Evolutionary conservation across 2,888 invertebrate species (phyloP).

Genomic region (Synanthedon tipuliformis): DNA sequence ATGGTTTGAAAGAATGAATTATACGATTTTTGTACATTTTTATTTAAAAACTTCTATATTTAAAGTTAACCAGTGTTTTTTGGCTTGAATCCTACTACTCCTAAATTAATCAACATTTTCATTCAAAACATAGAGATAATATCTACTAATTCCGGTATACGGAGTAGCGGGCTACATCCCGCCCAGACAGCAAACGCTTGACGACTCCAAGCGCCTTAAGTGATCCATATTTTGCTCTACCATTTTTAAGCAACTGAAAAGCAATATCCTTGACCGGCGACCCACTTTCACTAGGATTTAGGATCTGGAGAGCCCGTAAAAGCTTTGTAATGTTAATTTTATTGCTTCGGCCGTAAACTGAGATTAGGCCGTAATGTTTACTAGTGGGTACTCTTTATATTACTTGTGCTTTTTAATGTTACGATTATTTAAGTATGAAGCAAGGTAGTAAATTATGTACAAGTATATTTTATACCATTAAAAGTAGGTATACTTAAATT

Average conservation of each 20-base stretch:
- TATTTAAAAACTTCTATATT: no score
- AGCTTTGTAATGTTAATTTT: slow-evolving; percentile 41
- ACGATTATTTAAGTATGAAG: not conserved
- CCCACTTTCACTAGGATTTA: slow-evolving; percentile 29
- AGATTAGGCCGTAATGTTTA: slow-evolving; percentile 45
- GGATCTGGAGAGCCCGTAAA: slow-evolving; percentile 41
- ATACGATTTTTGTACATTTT: no score
- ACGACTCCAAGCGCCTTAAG: no score
- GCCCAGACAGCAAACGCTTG: no score
- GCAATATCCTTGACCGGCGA: slow-evolving; percentile 23
- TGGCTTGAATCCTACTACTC: no score
- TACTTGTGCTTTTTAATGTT: not conserved
- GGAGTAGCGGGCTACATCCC: no score
- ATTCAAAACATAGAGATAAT: no score
- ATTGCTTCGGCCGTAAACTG: slow-evolving; percentile 34
- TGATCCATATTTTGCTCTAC: not conserved
- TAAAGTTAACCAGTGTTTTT: no score
- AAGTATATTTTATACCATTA: not conserved
- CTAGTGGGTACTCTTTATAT: slow-evolving; percentile 33
- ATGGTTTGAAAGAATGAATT: no score
- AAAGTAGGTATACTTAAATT: not conserved
- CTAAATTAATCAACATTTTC: no score
- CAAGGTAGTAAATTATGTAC: not conserved
- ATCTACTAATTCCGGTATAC: no score
- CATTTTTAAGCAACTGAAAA: not conserved